Percentiles rank a stretch among this genome's conserved stretches.
Evolutionary conservation across 1,140 invertebrate species (phyloP).

Genomic region (Heliconius hermathena): DNA sequence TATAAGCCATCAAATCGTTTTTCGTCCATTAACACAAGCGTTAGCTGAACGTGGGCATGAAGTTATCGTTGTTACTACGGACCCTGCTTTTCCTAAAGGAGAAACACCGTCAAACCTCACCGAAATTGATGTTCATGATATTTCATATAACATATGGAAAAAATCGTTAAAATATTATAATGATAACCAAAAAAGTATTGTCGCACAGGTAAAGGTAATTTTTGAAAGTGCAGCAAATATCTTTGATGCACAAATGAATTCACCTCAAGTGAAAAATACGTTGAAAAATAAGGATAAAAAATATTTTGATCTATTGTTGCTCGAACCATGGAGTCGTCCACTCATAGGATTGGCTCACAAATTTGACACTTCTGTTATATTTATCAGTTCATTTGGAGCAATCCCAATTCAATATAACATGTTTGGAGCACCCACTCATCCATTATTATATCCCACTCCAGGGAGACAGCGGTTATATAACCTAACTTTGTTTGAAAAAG

Average conservation of each 20-base stretch:
- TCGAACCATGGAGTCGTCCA: slow-evolving; percentile 49
- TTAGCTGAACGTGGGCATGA: slow-evolving; percentile 74
- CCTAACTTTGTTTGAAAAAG: slow-evolving; percentile 56
- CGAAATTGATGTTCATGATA: slow-evolving; percentile 49
- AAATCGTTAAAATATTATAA: slow-evolving; percentile 20
- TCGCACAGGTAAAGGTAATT: slow-evolving; percentile 32
- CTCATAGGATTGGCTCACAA: slow-evolving; percentile 58
- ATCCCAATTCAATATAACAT: slow-evolving; percentile 42
- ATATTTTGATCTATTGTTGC: slow-evolving; percentile 59
- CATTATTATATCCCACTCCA: slow-evolving; percentile 71
- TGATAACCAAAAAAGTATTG: slow-evolving; percentile 25
- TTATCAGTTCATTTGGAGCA: slow-evolving; percentile 58
- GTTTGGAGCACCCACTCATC: slow-evolving; percentile 77
- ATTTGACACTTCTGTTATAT: slow-evolving; percentile 69
- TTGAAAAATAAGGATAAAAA: slow-evolving; percentile 47
- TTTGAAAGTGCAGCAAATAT: slow-evolving; percentile 37
- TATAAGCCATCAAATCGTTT: slow-evolving; percentile 1
- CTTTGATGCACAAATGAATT: slow-evolving; percentile 54
- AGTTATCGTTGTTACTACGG: slow-evolving; percentile 59
- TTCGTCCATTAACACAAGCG: slow-evolving; percentile 42
- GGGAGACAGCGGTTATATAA: slow-evolving; percentile 51
- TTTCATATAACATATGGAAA: slow-evolving; percentile 46
- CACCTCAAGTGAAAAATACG: slow-evolving; percentile 50
- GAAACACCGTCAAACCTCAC: slow-evolving; percentile 44
- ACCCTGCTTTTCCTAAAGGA: slow-evolving; percentile 40